A percentile compares a stretch with the other conserved stretches of the same genome.
Conservation (phyloP, 2,113 vertebrate genomes). For the Struthidea cinerea region DNA sequence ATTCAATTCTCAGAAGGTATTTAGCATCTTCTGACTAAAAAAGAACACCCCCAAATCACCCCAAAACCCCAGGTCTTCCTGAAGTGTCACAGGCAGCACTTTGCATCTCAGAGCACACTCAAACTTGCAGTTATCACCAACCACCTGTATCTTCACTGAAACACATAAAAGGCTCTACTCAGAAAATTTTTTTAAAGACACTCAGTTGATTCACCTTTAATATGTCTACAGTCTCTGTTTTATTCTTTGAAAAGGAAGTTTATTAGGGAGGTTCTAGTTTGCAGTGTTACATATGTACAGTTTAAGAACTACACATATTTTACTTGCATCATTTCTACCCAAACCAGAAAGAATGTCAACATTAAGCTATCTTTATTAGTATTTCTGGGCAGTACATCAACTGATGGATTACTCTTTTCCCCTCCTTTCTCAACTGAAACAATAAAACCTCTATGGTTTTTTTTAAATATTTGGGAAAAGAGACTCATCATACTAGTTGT, state of each 20-base stretch:
- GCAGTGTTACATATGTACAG: neutral
- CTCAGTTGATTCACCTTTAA: neutral
- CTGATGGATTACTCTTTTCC: accelerated
- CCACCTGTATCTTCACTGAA: neutral
- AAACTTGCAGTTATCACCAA: neutral
- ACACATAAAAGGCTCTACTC: neutral
- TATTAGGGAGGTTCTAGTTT: neutral
- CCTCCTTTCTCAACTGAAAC: neutral
- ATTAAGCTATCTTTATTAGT: neutral
- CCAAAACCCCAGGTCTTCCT: neutral
- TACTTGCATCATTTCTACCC: neutral
- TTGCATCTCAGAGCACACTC: neutral
- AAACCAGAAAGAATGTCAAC: neutral
- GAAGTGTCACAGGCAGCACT: neutral
- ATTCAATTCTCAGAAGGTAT: neutral
- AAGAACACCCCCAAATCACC: neutral
- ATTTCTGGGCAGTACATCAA: neutral
- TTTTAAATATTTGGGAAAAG: neutral
- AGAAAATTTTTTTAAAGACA: neutral
- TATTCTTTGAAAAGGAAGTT: neutral
- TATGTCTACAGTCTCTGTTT: neutral
- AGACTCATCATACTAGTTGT: neutral
- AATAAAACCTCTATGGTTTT: neutral
- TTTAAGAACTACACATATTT: neutral
- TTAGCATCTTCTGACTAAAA: neutral